Conservation (phyloP, 2,888 invertebrate species). For the Spisula subtruncata region DNA sequence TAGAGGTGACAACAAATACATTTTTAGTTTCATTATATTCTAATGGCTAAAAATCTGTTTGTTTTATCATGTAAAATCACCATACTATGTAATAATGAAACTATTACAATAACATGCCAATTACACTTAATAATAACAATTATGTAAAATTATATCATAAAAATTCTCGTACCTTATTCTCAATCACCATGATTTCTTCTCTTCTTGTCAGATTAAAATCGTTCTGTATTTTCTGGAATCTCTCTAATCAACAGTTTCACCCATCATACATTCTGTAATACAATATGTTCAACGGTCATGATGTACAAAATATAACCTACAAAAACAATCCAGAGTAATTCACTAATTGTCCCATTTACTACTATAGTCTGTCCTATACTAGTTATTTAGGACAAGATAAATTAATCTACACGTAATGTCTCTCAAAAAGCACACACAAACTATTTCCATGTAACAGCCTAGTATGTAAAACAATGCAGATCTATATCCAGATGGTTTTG, state of each 20-base stretch:
- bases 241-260: not conserved
- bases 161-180: not conserved
- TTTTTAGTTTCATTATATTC: no score
- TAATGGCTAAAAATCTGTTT: no score
- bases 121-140: not conserved
- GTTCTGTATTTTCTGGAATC: not conserved
- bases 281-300: not conserved
- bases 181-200: not conserved
- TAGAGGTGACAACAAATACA: no score
- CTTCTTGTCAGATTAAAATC: not conserved
- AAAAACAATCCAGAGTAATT: not conserved
- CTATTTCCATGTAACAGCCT: not conserved
- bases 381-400: constrained; percentile 22
- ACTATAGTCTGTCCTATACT: not conserved
- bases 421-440: not conserved
- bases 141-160: not conserved
- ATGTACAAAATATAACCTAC: not conserved
- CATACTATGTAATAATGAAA: no score
- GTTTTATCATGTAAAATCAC: no score
- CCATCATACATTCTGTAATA: not conserved
- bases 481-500: not conserved
- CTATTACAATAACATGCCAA: no score
- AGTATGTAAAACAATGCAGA: no score
- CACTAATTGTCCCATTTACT: not conserved
- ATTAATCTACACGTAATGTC: not conserved